A percentile compares a stretch with the other conserved stretches of the same genome.
Conservation (phyloP, 2,888 invertebrate species). For the Stegophylla sp. region DNA sequence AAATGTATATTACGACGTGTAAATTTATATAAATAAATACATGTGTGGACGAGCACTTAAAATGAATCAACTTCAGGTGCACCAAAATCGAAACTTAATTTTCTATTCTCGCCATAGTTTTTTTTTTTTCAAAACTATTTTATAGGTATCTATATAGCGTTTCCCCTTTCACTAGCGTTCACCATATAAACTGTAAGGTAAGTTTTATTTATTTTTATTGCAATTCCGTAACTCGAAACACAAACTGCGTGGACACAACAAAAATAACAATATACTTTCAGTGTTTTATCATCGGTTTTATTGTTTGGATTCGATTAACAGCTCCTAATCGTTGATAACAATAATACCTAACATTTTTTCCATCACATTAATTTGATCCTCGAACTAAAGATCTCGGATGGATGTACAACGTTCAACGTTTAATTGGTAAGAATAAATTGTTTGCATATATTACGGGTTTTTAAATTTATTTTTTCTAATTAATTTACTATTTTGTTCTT, state of each 20-base stretch:
- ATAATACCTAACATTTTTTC: background rate
- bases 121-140: constrained; percentile 4
- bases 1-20: background rate
- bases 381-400: too few relatives aligned
- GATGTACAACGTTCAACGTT: too few relatives aligned
- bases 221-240: constrained; percentile 21
- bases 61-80: constrained; percentile 41
- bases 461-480: too few relatives aligned
- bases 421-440: too few relatives aligned
- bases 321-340: background rate
- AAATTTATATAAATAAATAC: background rate
- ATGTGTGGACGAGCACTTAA: background rate
- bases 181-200: background rate
- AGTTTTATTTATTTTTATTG: constrained; percentile 26
- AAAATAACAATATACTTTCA: background rate
- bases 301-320: constrained; percentile 20
- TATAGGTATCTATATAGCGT: background rate
- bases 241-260: constrained; percentile 2
- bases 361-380: too few relatives aligned
- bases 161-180: background rate
- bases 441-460: too few relatives aligned
- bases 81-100: constrained; percentile 17
- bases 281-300: background rate
- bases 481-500: too few relatives aligned
- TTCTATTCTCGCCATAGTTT: constrained; percentile 3